A percentile compares a stretch with the other conserved stretches of the same genome.
phyloP scores from a whole-genome alignment of 1,140 invertebrate genomes.

The Musca vetustissima region DNA sequence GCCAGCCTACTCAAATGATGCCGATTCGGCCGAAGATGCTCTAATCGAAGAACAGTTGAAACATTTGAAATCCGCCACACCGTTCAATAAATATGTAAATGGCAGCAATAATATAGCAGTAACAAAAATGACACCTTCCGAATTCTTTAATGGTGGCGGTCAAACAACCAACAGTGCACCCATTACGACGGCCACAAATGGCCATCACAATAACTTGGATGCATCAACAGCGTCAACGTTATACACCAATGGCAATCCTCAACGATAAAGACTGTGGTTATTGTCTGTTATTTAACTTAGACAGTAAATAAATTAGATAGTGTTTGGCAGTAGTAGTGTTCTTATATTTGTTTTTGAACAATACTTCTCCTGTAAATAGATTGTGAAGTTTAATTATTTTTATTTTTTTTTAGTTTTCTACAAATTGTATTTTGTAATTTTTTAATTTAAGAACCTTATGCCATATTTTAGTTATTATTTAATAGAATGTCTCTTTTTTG shows the following conservation, averaged over 20 bases:
- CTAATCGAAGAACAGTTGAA: constrained; percentile 42
- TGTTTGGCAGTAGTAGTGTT: not conserved
- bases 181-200: not conserved
- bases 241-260: constrained; percentile 3
- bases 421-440: constrained; percentile 2
- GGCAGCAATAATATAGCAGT: constrained; percentile 30
- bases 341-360: not conserved
- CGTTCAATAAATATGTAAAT: constrained; percentile 25
- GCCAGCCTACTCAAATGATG: not conserved
- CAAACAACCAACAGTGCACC: not conserved
- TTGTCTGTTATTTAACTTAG: not conserved
- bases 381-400: not conserved
- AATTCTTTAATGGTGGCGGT: not conserved
- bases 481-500: too few relatives aligned
- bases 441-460: not conserved
- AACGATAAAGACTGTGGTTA: constrained; percentile 6
- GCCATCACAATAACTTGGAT: not conserved
- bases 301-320: not conserved
- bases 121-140: constrained; percentile 2
- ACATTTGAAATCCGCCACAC: constrained; percentile 31
- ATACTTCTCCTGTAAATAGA: constrained; percentile 17
- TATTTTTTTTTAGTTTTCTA: constrained; percentile 7
- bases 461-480: too few relatives aligned
- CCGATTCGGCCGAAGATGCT: constrained; percentile 35
- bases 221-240: not conserved